Conservation (phyloP, 92 coral and sea anemone species). For the Plumapathes pennacea region DNA sequence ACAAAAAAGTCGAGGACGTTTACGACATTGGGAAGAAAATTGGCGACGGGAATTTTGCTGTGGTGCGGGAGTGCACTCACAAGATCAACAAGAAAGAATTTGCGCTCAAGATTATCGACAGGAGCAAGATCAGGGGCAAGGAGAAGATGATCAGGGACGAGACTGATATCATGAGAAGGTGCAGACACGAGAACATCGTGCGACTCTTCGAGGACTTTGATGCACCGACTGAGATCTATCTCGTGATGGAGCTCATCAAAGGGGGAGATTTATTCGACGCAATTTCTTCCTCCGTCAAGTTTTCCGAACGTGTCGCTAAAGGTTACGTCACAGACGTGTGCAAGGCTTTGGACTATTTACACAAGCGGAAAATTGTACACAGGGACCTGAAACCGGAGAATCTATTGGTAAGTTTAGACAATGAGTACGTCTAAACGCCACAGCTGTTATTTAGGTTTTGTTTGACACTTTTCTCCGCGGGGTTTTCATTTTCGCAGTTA, state of each 20-base stretch:
- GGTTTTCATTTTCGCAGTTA: no score
- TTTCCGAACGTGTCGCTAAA: conserved; percentile 80
- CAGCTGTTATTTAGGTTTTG: no score
- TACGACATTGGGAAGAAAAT: conserved; percentile 87
- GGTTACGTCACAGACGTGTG: conserved; percentile 77
- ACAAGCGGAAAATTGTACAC: conserved; percentile 86
- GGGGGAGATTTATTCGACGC: conserved; percentile 98
- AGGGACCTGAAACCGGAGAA: conserved; percentile 98
- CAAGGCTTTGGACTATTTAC: conserved; percentile 84
- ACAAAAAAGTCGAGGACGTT: conserved; percentile 77
- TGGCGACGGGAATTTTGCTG: conserved; percentile 98
- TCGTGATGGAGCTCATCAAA: conserved; percentile 82
- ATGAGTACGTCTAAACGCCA: no score
- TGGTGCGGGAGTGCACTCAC: conserved; percentile 82
- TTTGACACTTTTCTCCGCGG: no score
- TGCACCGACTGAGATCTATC: conserved; percentile 68
- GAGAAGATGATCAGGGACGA: conserved; percentile 95
- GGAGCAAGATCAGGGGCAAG: conserved; percentile 81
- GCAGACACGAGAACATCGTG: conserved; percentile 86
- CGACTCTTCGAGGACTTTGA: conserved; percentile 86
- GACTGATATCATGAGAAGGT: conserved; percentile 84
- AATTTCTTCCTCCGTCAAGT: conserved; percentile 87
- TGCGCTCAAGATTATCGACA: conserved; percentile 94
- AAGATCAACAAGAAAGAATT: conserved; percentile 72
- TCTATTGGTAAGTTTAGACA: conserved; percentile 69